Evolutionary conservation across 2,113 vertebrate species (phyloP).

Genomic region (Brienomyrus brachyistius): DNA sequence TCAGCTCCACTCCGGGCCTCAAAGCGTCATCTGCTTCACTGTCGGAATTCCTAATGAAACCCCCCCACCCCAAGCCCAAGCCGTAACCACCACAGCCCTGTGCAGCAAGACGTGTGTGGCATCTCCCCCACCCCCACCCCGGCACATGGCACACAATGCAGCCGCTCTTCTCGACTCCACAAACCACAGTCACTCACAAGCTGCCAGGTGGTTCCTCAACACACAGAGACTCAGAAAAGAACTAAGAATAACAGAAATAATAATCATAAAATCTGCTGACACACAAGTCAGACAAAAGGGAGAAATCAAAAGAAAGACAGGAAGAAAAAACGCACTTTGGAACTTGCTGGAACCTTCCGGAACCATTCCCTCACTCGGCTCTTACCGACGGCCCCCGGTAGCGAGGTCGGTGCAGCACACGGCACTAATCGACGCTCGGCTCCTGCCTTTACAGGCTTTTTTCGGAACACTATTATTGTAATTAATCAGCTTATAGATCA

Average conservation of each 20-base stretch:
- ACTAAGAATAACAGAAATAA: background rate
- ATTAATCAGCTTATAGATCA: constrained; percentile 17
- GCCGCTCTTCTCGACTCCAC: background rate
- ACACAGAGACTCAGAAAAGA: background rate
- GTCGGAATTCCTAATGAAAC: background rate
- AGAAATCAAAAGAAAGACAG: background rate
- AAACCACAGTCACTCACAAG: background rate
- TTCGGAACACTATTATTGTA: background rate
- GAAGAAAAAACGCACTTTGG: background rate
- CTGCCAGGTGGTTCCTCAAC: background rate
- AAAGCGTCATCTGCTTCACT: background rate
- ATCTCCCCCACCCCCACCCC: background rate
- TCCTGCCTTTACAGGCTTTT: background rate
- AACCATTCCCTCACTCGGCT: background rate
- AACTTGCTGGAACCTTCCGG: background rate
- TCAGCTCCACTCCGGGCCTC: background rate
- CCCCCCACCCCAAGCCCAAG: background rate
- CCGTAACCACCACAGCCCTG: background rate
- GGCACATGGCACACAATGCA: background rate
- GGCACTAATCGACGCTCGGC: background rate
- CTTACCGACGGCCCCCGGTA: background rate
- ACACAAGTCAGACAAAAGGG: background rate
- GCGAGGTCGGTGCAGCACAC: background rate
- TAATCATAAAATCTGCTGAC: background rate
- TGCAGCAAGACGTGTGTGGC: background rate